Conservation (phyloP, 2,888 invertebrate genomes). For the Cheilosia grossa region DNA sequence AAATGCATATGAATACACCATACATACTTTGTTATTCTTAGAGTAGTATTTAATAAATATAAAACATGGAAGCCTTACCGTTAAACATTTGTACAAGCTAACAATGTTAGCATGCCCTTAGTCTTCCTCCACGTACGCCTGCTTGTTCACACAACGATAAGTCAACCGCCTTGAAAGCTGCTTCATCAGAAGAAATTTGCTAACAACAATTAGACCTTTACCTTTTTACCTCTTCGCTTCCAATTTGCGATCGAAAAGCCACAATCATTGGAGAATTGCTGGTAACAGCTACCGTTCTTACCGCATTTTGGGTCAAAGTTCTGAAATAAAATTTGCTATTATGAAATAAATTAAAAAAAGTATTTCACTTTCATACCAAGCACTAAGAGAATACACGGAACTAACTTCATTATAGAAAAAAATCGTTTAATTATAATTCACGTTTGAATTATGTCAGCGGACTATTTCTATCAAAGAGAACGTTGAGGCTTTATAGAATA, state of each 20-base stretch:
- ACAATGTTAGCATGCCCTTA: not conserved
- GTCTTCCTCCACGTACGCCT: not conserved
- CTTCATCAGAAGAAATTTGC: not conserved
- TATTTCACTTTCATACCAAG: slow-evolving; percentile 17
- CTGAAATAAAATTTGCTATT: slow-evolving; percentile 11
- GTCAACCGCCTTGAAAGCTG: slow-evolving; percentile 20
- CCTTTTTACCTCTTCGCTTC: slow-evolving; percentile 26
- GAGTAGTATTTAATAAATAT: too few relatives aligned
- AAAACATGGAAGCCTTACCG: too few relatives aligned
- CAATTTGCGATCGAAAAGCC: slow-evolving; percentile 15
- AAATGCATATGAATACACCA: too few relatives aligned
- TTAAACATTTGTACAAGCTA: too few relatives aligned
- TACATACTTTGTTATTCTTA: too few relatives aligned
- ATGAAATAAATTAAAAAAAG: not conserved
- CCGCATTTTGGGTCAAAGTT: slow-evolving; percentile 42
- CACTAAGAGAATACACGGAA: slow-evolving; percentile 3
- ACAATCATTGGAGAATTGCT: slow-evolving; percentile 37
- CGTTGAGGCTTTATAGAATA: slow-evolving; percentile 8
- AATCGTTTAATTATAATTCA: not conserved
- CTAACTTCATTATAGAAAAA: not conserved
- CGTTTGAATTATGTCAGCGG: not conserved
- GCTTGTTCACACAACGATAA: slow-evolving; percentile 11
- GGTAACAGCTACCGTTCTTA: slow-evolving; percentile 40
- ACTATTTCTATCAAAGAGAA: not conserved
- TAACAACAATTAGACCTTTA: not conserved